A percentile compares a stretch with the other conserved stretches of the same genome.
Conservation (phyloP, 2,888 invertebrate species). For the Schizaphis graminum region DNA sequence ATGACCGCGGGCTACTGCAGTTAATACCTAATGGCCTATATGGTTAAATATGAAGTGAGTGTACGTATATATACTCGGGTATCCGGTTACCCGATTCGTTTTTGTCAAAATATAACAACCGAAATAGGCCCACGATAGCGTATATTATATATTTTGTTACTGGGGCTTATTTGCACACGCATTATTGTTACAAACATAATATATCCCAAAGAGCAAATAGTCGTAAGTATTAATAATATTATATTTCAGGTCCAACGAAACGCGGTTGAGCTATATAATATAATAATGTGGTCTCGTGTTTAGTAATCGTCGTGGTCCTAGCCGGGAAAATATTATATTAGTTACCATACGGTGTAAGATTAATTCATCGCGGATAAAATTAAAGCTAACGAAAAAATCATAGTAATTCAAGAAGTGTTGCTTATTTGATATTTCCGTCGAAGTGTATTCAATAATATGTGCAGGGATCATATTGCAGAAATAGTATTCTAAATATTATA, state of each 20-base stretch:
- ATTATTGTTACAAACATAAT: neutral
- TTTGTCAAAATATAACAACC: neutral
- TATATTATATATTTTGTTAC: neutral
- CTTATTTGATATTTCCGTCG: neutral
- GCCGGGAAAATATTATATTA: neutral
- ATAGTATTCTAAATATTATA: neutral
- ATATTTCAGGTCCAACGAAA: neutral
- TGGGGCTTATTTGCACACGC: neutral
- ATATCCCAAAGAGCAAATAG: neutral
- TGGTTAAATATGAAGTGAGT: neutral
- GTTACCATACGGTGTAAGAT: neutral
- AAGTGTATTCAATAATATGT: neutral
- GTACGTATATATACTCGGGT: neutral
- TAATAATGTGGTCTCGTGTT: neutral
- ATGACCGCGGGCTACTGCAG: neutral
- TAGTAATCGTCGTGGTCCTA: neutral
- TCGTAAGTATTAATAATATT: neutral
- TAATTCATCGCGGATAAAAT: neutral
- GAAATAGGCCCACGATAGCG: neutral
- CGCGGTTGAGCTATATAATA: neutral
- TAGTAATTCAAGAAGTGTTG: neutral
- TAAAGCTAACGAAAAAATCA: neutral
- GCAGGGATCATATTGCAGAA: neutral
- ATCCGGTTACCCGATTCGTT: slow-evolving; percentile 37
- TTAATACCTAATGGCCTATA: neutral